Conservation (phyloP, 1,140 invertebrate species). For the Hypothenemus hampei region DNA sequence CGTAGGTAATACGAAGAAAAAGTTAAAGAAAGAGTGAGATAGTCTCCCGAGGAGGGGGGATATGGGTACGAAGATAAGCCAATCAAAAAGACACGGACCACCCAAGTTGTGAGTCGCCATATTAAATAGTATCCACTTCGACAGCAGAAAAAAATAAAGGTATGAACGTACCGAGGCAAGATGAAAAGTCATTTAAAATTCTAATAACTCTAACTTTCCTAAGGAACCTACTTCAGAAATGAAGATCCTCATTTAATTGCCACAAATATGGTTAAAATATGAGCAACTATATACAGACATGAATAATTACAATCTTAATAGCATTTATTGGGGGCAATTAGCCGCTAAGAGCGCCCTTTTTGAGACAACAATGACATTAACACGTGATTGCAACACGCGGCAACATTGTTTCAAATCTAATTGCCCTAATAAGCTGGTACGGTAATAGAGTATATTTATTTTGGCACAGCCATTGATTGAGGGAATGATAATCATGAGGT, state of each 20-base stretch:
- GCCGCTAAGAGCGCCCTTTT: no score
- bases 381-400: no score
- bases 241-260: slow-evolving; percentile 5
- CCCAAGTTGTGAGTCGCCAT: slow-evolving; percentile 13
- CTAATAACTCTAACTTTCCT: slow-evolving; percentile 15
- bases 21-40: no score
- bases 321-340: no score
- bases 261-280: slow-evolving; percentile 2
- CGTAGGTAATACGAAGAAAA: no score
- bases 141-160: no score
- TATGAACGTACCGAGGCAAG: slow-evolving; percentile 9
- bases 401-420: not conserved
- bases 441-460: not conserved
- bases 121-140: slow-evolving; percentile 21
- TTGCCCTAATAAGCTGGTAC: not conserved
- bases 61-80: slow-evolving; percentile 21
- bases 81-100: slow-evolving; percentile 16
- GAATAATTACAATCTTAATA: no score
- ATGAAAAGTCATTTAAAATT: slow-evolving; percentile 18
- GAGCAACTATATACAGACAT: not conserved
- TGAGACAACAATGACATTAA: no score
- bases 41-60: slow-evolving; percentile 1
- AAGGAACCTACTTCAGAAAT: no score
- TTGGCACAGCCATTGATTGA: not conserved
- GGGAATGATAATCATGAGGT: not conserved